Conservation (phyloP, 2,797 vertebrate species). For the Tarsius wallacei region DNA sequence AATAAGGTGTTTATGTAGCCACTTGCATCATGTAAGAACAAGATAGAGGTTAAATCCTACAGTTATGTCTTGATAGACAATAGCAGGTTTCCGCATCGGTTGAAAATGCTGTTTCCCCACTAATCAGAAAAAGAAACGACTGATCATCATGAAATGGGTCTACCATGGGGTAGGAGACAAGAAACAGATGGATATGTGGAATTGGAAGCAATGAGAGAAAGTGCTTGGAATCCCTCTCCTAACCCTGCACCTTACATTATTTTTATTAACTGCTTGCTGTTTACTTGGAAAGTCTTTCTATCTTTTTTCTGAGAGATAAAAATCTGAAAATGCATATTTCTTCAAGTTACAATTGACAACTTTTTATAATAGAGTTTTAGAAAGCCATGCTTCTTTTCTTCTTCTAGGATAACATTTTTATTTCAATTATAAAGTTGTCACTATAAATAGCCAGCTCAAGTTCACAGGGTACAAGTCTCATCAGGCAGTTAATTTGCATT, state of each 20-base stretch:
- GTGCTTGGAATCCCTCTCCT: neutral
- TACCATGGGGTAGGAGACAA: constrained; percentile 32
- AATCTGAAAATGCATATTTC: constrained; percentile 72
- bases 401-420: constrained; percentile 70
- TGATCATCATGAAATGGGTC: neutral
- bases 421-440: constrained; percentile 75
- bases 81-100: neutral
- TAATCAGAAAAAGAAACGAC: constrained; percentile 37
- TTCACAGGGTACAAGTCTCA: constrained; percentile 65
- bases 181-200: neutral
- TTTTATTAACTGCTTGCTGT: constrained; percentile 45
- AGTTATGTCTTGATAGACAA: neutral
- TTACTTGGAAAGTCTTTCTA: constrained; percentile 31
- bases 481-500: constrained; percentile 76
- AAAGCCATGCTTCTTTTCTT: constrained; percentile 54
- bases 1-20: neutral
- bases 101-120: neutral
- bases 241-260: neutral
- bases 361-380: constrained; percentile 71
- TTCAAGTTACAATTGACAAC: constrained; percentile 21
- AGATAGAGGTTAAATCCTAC: neutral
- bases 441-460: constrained; percentile 73
- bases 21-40: neutral
- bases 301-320: constrained; percentile 45
- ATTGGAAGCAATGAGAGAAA: constrained; percentile 37